phyloP scores from a whole-genome alignment of 2,113 vertebrate genomes.

The Halcyon malimbica region DNA sequence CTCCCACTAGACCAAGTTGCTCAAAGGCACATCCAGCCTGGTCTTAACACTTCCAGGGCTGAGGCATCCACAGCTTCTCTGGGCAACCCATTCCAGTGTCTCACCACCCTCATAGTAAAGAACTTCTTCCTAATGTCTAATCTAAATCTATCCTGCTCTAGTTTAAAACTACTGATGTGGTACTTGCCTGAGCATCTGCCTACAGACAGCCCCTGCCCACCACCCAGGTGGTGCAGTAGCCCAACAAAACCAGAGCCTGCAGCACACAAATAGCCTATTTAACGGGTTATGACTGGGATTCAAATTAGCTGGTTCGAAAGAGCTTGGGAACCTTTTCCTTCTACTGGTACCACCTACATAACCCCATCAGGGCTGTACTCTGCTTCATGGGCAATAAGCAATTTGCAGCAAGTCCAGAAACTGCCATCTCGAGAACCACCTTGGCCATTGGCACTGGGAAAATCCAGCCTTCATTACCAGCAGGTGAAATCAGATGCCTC shows the following conservation, averaged over 20 bases:
- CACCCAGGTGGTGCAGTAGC: background rate
- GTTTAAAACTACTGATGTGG: too few species aligned
- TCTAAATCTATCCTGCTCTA: too few species aligned
- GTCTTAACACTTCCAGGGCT: too few species aligned
- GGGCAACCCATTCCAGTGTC: too few species aligned
- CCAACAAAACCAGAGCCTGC: background rate
- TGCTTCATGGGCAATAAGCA: background rate
- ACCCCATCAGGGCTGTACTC: background rate
- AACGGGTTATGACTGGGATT: background rate
- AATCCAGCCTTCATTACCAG: background rate
- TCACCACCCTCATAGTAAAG: too few species aligned
- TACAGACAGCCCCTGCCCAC: background rate
- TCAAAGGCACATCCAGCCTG: too few species aligned
- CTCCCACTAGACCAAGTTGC: too few species aligned
- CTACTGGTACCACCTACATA: background rate
- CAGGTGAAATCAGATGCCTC: background rate
- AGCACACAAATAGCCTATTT: background rate
- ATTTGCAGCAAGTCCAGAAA: background rate
- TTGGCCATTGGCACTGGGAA: background rate
- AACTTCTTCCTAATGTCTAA: too few species aligned
- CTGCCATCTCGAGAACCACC: fast-evolving
- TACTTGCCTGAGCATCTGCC: background rate
- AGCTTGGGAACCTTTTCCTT: background rate
- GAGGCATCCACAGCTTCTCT: too few species aligned
- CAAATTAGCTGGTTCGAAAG: background rate